These are phyloP conservation scores for Acholoe squamosa DNA, from an alignment of 2,888 invertebrate genomes.

Conservation along the genomic window DNA sequence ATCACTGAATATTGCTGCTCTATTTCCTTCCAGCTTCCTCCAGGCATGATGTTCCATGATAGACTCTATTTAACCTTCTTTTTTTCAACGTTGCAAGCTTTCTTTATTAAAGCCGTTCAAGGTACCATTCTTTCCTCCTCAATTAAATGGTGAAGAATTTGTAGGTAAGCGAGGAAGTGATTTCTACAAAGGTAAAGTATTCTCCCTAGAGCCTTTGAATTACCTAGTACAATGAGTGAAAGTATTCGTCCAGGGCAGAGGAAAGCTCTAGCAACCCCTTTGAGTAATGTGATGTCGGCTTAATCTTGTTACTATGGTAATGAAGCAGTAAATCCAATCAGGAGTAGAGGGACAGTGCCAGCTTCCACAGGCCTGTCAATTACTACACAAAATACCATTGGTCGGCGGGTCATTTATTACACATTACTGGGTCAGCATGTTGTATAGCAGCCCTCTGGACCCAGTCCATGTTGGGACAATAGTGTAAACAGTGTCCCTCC, in stretches of 20 bases:
- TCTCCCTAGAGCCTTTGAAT: too few relatives aligned
- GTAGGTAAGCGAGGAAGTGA: not conserved
- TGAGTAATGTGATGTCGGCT: slow-evolving; percentile 44
- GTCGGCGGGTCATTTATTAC: slow-evolving; percentile 11
- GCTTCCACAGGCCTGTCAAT: slow-evolving; percentile 9
- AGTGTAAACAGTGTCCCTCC: too few relatives aligned
- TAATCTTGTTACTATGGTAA: slow-evolving; percentile 51
- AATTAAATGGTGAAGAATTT: not conserved
- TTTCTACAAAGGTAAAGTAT: too few relatives aligned
- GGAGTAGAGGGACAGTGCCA: not conserved
- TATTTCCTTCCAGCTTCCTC: not conserved
- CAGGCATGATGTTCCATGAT: not conserved
- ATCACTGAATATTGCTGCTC: not conserved
- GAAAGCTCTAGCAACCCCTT: not conserved
- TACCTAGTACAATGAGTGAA: too few relatives aligned
- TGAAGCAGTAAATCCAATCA: slow-evolving; percentile 57
- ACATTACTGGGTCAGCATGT: not conserved
- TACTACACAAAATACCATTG: not conserved
- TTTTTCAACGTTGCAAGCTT: not conserved
- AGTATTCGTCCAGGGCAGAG: too few relatives aligned
- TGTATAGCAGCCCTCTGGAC: too few relatives aligned
- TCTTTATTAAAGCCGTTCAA: not conserved
- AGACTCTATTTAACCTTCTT: not conserved
- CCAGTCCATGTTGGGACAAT: too few relatives aligned
- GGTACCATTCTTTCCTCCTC: not conserved